Conservation (phyloP, 2,888 invertebrate genomes). For the Hirtodrosophila cameraria region DNA sequence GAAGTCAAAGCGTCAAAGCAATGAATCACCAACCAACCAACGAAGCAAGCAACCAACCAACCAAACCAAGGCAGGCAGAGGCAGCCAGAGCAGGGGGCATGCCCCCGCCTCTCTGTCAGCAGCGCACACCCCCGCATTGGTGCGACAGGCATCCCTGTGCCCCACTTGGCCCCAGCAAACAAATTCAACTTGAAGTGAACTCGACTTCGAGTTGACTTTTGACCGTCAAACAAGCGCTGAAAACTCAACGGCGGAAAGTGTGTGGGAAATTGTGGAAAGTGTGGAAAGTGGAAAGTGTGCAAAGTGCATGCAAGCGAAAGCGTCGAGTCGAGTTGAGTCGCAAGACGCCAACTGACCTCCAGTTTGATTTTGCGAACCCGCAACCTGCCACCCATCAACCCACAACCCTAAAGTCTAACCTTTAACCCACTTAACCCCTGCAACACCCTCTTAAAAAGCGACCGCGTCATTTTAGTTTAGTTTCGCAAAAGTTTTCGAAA, state of each 20-base stretch:
- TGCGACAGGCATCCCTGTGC: conserved; percentile 13
- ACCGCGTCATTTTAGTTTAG: conserved; percentile 57
- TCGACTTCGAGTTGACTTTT: conserved; percentile 80
- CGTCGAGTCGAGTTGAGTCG: conserved; percentile 42
- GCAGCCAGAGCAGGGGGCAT: too few relatives aligned
- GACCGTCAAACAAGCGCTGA: conserved; percentile 74
- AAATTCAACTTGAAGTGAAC: conserved; percentile 79
- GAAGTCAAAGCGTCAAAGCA: conserved; percentile 79
- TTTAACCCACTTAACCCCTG: background rate
- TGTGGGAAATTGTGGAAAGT: conserved; percentile 18
- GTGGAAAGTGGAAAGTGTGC: conserved; percentile 61
- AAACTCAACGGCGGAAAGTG: conserved; percentile 52
- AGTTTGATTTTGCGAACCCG: conserved; percentile 48
- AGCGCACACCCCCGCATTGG: too few relatives aligned
- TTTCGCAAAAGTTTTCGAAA: conserved; percentile 70
- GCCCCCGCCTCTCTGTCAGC: too few relatives aligned
- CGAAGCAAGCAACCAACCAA: conserved; percentile 8
- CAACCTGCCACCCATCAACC: conserved; percentile 12
- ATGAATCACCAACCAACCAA: conserved; percentile 66
- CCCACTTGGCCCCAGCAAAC: conserved; percentile 73
- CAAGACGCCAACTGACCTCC: conserved; percentile 74
- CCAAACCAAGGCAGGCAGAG: conserved; percentile 12
- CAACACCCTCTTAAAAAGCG: conserved; percentile 3
- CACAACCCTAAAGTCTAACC: background rate
- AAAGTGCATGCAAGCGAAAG: conserved; percentile 80